These are phyloP conservation scores for Garra rufa DNA, from an alignment of 2,113 vertebrate species.

Conservation along the genomic window DNA sequence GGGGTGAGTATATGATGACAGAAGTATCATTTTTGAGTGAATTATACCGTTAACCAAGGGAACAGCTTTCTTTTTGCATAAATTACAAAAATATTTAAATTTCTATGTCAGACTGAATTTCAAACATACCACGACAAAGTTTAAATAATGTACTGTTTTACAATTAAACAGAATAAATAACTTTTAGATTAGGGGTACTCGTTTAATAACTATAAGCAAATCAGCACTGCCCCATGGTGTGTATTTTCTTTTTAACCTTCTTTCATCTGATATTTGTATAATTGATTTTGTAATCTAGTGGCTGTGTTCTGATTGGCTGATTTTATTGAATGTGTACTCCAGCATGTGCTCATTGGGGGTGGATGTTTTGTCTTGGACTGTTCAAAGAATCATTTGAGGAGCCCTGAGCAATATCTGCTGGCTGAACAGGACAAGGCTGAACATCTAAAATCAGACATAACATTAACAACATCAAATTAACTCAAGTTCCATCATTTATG, in stretches of 20 bases:
- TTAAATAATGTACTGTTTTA: neutral
- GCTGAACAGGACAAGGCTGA: neutral
- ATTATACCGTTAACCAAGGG: too few species aligned
- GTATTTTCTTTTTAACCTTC: neutral
- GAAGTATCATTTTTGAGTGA: too few species aligned
- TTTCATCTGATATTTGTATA: neutral
- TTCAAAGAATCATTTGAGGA: constrained; percentile 6
- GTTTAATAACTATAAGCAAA: neutral
- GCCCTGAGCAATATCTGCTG: constrained; percentile 1
- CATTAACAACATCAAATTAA: neutral
- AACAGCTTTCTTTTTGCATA: too few species aligned
- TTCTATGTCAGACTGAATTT: neutral
- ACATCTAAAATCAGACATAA: constrained; percentile 13
- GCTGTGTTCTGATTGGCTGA: neutral
- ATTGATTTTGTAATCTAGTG: neutral
- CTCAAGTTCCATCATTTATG: neutral
- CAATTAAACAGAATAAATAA: neutral
- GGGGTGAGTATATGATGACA: neutral
- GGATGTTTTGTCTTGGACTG: constrained; percentile 5
- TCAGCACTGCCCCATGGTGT: neutral
- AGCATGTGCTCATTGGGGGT: neutral
- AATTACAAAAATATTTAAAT: too few species aligned
- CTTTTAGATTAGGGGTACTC: neutral
- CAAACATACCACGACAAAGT: neutral
- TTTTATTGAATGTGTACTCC: neutral